Conservation (phyloP, 2,797 vertebrate genomes). For the Intellagama lesueurii region DNA sequence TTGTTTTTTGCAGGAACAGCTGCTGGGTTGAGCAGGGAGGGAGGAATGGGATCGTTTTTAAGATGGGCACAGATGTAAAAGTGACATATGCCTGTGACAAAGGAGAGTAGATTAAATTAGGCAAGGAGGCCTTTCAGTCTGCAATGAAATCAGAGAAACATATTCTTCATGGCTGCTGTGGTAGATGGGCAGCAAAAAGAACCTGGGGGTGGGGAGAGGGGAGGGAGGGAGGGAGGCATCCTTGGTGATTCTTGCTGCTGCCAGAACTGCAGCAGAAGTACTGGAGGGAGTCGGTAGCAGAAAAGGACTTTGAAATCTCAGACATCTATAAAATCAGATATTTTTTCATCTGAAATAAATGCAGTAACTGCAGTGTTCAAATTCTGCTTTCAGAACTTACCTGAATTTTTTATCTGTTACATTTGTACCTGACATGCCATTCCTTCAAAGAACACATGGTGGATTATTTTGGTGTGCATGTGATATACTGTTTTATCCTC, state of each 20-base stretch:
- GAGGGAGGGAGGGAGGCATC: conserved; percentile 23
- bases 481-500: neutral
- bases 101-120: conserved; percentile 90
- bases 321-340: conserved; percentile 7
- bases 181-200: conserved; percentile 38
- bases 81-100: conserved; percentile 93
- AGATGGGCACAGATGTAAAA: conserved; percentile 91
- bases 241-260: conserved; percentile 52
- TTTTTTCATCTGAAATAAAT: neutral
- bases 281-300: neutral
- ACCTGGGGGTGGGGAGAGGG: conserved; percentile 22
- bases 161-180: conserved; percentile 52
- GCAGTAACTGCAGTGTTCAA: neutral
- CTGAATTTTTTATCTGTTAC: neutral
- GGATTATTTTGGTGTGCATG: neutral
- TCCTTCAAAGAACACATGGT: neutral
- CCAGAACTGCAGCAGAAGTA: conserved; percentile 2
- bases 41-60: conserved; percentile 73
- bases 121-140: conserved; percentile 78
- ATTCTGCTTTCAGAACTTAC: neutral
- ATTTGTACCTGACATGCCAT: neutral
- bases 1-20: conserved; percentile 77
- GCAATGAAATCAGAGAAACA: conserved; percentile 44
- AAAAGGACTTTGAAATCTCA: fast-evolving
- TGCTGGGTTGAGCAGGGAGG: conserved; percentile 76